Conservation (phyloP, 2,797 vertebrate species). For the Falco peregrinus region DNA sequence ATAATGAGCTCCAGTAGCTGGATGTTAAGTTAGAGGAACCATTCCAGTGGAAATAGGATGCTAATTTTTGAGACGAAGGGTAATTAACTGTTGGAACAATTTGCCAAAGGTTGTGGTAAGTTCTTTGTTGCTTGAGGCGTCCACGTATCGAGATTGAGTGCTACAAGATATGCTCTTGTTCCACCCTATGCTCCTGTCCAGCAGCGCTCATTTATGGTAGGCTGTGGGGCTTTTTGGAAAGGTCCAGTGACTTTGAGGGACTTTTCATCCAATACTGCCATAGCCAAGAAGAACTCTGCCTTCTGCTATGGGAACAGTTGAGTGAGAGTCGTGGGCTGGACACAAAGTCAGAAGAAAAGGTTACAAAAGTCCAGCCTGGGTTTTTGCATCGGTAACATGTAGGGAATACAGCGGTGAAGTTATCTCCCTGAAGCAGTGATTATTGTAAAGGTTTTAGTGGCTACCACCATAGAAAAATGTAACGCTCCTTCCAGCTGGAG, state of each 20-base stretch:
- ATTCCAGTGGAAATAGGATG: background rate
- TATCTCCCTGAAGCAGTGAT: background rate
- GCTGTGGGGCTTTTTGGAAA: background rate
- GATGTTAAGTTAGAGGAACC: background rate
- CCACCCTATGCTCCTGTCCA: background rate
- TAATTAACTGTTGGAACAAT: background rate
- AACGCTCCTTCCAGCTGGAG: background rate
- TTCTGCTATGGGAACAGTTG: accelerated
- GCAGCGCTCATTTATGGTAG: background rate
- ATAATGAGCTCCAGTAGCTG: background rate
- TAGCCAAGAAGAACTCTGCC: background rate
- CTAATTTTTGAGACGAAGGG: background rate
- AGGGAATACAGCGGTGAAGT: background rate
- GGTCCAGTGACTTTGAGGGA: background rate
- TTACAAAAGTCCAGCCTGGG: background rate
- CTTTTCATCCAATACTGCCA: background rate
- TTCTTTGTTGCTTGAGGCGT: background rate
- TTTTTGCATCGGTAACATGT: accelerated
- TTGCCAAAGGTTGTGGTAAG: background rate
- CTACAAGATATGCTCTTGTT: background rate
- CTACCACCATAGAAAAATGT: background rate
- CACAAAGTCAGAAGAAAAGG: background rate
- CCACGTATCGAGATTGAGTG: accelerated
- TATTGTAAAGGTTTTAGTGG: background rate
- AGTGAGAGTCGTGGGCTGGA: background rate